Base-by-base conservation (phyloP, 2,888 invertebrate genomes). In the Synanthedon formicaeformis region DNA sequence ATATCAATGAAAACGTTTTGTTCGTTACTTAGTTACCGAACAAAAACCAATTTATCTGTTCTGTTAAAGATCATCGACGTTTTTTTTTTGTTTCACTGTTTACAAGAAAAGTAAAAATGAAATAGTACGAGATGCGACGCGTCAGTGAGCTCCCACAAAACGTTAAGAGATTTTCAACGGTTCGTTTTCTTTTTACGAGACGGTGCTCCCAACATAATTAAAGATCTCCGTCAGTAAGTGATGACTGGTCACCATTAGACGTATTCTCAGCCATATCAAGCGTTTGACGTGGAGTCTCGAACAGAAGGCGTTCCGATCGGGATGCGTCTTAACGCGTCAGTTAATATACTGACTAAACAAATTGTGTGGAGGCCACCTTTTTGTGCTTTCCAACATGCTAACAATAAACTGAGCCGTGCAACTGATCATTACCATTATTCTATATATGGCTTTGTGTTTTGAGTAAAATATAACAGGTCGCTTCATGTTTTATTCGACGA, bases 361-460 rank as follows among this genome's bases (percentile, higher is more conserved):
- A 80, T 81, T 77, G 80, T 82, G 78, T 79, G 67, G 77, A 78
- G 71, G 71, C 70, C 70, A 73, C 62, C 79, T 82, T 81, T 79
- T 85, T 86, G 75, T 82, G 67, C 69, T 73, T 74, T 71, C 66
- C 10, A 83, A 86, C 81, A 75, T 81, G 84, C 78, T 81, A 83
- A 87, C 86, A 87, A 87, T 84, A 76, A 78, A 66, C 64, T 64
- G 68, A 76, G 78, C 75, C 73, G 66, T 73, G 76, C 79, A 85
- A 84, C 83, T 81, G 85, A 85, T 86, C 83, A 85, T 85, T 85
- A 84, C 78, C 78, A 86, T 84, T 86, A 84, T 82, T 71, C 81
- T 80, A 59, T 81, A 80, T 80, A 83, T 74, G 85, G 85, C 84
- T 84, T 86, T 87, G 86, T 87, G 78, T 87, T 86, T 87, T 86